phyloP scores from a whole-genome alignment of 2,888 invertebrate species.

The Troides helena region DNA sequence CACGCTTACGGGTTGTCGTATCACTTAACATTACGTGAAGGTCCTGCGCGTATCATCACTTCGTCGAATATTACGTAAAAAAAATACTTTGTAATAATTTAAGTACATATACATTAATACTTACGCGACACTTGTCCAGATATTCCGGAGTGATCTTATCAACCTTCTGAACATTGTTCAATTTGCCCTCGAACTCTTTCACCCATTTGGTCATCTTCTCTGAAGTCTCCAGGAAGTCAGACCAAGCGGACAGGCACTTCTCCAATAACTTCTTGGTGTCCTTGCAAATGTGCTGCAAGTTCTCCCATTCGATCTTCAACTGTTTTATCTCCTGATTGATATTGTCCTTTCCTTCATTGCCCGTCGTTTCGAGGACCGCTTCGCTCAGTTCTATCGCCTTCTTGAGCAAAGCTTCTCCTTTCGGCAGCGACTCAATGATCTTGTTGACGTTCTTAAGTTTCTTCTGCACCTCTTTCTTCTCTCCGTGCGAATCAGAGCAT shows the following conservation, averaged over 20 bases:
- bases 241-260: slow-evolving; percentile 90
- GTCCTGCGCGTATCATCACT: too few relatives aligned
- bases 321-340: slow-evolving; percentile 91
- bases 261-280: slow-evolving; percentile 88
- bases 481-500: slow-evolving; percentile 92
- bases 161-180: slow-evolving; percentile 83
- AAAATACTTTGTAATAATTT: too few relatives aligned
- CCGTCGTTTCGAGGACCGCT: slow-evolving; percentile 87
- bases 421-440: slow-evolving; percentile 84
- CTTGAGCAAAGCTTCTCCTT: slow-evolving; percentile 86
- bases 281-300: slow-evolving; percentile 86
- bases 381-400: slow-evolving; percentile 87
- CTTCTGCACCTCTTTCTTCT: slow-evolving; percentile 87
- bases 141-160: slow-evolving; percentile 90
- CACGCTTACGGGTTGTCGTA: too few relatives aligned
- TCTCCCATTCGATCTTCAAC: slow-evolving; percentile 90
- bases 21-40: too few relatives aligned
- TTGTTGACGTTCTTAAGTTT: slow-evolving; percentile 88
- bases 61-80: too few relatives aligned
- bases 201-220: slow-evolving; percentile 88
- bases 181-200: slow-evolving; percentile 83
- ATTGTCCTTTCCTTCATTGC: slow-evolving; percentile 90
- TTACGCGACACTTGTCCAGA: slow-evolving; percentile 86
- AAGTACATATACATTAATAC: slow-evolving; percentile 39
- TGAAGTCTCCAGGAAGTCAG: slow-evolving; percentile 86